These are phyloP conservation scores for Apamea crenata DNA, from an alignment of 2,888 invertebrate genomes.

Conservation along the genomic window DNA sequence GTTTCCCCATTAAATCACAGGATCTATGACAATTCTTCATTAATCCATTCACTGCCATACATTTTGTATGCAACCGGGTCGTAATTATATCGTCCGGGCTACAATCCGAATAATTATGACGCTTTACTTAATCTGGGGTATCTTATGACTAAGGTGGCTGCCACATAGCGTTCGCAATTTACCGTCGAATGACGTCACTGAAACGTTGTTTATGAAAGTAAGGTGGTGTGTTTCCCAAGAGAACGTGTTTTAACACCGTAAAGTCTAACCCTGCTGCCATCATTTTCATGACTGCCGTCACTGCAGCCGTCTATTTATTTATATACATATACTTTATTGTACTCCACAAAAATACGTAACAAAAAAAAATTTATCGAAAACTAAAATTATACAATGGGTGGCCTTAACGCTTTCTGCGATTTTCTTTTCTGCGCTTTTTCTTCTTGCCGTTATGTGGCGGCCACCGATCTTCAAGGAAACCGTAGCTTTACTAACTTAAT, in stretches of 20 bases:
- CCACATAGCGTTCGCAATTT: neutral
- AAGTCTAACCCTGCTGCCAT: neutral
- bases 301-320: neutral
- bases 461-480: neutral
- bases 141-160: too few relatives aligned
- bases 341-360: too few relatives aligned
- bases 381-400: too few relatives aligned
- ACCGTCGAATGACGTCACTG: neutral
- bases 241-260: neutral
- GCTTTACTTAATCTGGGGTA: neutral
- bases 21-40: neutral
- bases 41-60: neutral
- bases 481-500: slow-evolving; percentile 20
- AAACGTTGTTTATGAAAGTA: neutral
- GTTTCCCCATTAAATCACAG: neutral
- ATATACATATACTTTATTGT: too few relatives aligned
- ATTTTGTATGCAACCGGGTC: neutral
- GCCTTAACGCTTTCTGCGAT: too few relatives aligned
- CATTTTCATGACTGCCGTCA: neutral
- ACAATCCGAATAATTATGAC: slow-evolving; percentile 32
- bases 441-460: neutral
- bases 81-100: neutral
- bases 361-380: too few relatives aligned
- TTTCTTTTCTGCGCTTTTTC: too few relatives aligned
- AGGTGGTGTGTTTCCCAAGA: neutral